Percentiles rank a stretch among this genome's conserved stretches.
Evolutionary conservation across 2,113 vertebrate genomes (phyloP).

Genomic region (Ornithorhynchus anatinus): DNA sequence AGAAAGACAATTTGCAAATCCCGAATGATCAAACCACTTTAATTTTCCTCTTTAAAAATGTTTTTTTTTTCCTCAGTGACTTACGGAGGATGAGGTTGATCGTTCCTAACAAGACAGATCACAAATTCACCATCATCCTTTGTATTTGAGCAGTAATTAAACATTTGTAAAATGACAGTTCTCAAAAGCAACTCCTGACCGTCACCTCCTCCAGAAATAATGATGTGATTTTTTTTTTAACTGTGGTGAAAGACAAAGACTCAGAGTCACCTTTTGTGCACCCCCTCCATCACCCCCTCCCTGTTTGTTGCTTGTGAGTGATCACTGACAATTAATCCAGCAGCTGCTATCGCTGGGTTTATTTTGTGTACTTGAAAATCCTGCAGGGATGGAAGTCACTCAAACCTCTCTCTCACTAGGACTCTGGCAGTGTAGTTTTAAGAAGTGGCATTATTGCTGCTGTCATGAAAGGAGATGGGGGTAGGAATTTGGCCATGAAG

Average conservation of each 20-base stretch:
- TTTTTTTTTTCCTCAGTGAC: constrained; percentile 36
- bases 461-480: neutral
- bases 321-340: neutral
- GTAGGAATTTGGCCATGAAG: neutral
- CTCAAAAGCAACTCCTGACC: constrained; percentile 55
- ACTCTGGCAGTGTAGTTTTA: neutral
- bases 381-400: neutral
- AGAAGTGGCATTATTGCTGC: neutral
- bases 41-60: constrained; percentile 30
- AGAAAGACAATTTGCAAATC: constrained; percentile 9
- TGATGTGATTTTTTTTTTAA: constrained; percentile 45
- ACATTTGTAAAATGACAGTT: constrained; percentile 62
- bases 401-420: neutral
- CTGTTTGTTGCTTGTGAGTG: neutral
- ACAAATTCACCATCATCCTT: constrained; percentile 41
- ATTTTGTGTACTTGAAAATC: no score
- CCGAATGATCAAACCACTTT: constrained; percentile 34
- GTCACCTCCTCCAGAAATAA: constrained; percentile 57
- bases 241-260: constrained; percentile 6
- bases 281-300: neutral
- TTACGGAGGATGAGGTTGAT: constrained; percentile 42
- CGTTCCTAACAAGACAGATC: constrained; percentile 45
- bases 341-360: neutral
- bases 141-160: constrained; percentile 64
- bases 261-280: neutral